These are phyloP conservation scores for Labrus mixtus DNA, from an alignment of 2,113 vertebrate species.

Conservation along the genomic window DNA sequence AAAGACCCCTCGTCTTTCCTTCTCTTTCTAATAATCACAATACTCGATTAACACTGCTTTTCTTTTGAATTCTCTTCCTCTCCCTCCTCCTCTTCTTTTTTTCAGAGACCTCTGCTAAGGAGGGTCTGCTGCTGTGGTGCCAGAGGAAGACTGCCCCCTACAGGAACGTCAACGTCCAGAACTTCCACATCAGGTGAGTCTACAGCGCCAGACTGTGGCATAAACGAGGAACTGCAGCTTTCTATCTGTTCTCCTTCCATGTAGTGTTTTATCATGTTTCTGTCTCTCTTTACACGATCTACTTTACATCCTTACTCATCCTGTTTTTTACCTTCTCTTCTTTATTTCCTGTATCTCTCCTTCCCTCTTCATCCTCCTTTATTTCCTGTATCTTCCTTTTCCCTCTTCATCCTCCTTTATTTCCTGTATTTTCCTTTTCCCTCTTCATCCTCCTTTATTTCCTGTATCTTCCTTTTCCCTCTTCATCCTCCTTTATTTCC, in stretches of 20 bases:
- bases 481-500: too few species aligned
- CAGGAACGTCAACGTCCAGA: constrained; percentile 94
- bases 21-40: neutral
- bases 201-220: constrained; percentile 37
- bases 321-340: too few species aligned
- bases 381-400: too few species aligned
- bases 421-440: too few species aligned
- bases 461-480: neutral
- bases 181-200: constrained; percentile 94
- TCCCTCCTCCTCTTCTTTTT: neutral
- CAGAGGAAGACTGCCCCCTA: constrained; percentile 95
- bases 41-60: neutral
- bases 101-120: constrained; percentile 93
- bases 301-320: too few species aligned
- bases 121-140: constrained; percentile 93
- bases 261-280: neutral
- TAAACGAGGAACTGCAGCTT: neutral
- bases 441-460: too few species aligned
- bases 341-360: too few species aligned
- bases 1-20: too few species aligned
- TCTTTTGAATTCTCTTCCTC: neutral
- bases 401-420: too few species aligned
- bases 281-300: neutral
- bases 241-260: neutral
- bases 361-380: too few species aligned